A percentile compares a stretch with the other conserved stretches of the same genome.
Conservation (phyloP, 2,888 invertebrate species). For the Crocallis elinguaria region DNA sequence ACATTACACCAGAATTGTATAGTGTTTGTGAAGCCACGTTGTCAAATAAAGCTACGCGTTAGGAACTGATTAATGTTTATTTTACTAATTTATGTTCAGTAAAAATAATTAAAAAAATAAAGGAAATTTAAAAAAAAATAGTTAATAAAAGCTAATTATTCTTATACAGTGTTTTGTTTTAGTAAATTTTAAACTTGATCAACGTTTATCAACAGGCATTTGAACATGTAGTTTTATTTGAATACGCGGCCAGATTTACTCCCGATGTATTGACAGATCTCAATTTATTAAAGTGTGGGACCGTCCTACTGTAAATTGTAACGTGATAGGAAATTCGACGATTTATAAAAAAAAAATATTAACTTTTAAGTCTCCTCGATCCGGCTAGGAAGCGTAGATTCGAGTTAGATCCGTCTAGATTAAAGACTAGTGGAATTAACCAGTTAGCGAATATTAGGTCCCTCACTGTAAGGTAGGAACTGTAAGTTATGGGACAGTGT, state of each 20-base stretch:
- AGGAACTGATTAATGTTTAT: too few species aligned
- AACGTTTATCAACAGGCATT: too few species aligned
- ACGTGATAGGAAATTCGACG: constrained; percentile 72
- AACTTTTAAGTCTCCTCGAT: constrained; percentile 50
- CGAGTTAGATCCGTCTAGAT: constrained; percentile 70
- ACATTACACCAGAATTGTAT: constrained; percentile 59
- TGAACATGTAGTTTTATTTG: constrained; percentile 4
- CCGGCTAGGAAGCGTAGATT: constrained; percentile 53
- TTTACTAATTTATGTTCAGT: too few species aligned
- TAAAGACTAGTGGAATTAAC: constrained; percentile 74
- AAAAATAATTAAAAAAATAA: background rate
- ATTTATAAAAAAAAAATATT: constrained; percentile 48
- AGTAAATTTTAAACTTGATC: too few species aligned
- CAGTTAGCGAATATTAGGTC: constrained; percentile 60
- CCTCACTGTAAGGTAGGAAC: constrained; percentile 59
- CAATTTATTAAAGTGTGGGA: constrained; percentile 79
- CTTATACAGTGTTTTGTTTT: too few species aligned
- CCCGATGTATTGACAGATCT: constrained; percentile 70
- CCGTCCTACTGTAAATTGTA: constrained; percentile 80
- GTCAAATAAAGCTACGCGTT: background rate
- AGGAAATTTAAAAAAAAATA: background rate
- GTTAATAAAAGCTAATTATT: background rate
- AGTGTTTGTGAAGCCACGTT: background rate
- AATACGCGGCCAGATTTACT: background rate
- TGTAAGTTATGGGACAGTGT: constrained; percentile 51